A percentile compares a stretch with the other conserved stretches of the same genome.
phyloP scores from a whole-genome alignment of 2,113 vertebrate species.

The Callionymus lyra region DNA sequence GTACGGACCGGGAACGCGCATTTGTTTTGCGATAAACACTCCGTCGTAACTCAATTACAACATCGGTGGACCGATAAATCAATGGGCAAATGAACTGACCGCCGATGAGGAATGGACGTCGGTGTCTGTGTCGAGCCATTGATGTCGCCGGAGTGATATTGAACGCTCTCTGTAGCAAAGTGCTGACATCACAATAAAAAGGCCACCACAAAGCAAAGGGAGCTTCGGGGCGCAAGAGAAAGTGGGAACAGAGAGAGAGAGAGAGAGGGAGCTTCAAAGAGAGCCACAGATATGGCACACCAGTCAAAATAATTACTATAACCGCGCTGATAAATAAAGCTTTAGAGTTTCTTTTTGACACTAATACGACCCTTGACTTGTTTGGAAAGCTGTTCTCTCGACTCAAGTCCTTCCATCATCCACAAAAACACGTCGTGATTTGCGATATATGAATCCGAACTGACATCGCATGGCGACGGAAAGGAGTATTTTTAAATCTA shows the following conservation, averaged over 20 bases:
- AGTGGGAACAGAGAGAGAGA: constrained; percentile 44
- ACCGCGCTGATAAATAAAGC: constrained; percentile 29
- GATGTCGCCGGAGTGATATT: constrained; percentile 62
- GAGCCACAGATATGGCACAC: constrained; percentile 10
- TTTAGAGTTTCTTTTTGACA: constrained; percentile 26
- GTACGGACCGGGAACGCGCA: no score
- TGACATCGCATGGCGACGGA: constrained; percentile 45
- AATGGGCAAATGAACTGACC: constrained; percentile 63
- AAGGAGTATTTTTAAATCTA: constrained; percentile 57
- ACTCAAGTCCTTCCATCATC: constrained; percentile 28
- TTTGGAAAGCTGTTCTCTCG: constrained; percentile 49
- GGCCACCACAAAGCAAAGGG: constrained; percentile 38
- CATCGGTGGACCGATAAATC: constrained; percentile 62
- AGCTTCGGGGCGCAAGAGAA: constrained; percentile 43
- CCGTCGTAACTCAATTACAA: constrained; percentile 36
- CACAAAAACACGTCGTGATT: constrained; percentile 22
- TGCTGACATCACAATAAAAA: constrained; percentile 73
- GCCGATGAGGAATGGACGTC: constrained; percentile 51
- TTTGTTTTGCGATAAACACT: constrained; percentile 47
- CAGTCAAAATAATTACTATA: constrained; percentile 33
- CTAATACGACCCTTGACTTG: constrained; percentile 32
- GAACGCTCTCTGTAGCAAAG: constrained; percentile 66
- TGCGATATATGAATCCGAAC: constrained; percentile 35
- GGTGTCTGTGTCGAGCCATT: constrained; percentile 56
- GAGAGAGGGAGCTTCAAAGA: constrained; percentile 49